Evolutionary conservation across 2,797 vertebrate species (phyloP), one percentile per base, ranked within the genome.

Genomic region (Brachyrhaphis roseni): DNA sequence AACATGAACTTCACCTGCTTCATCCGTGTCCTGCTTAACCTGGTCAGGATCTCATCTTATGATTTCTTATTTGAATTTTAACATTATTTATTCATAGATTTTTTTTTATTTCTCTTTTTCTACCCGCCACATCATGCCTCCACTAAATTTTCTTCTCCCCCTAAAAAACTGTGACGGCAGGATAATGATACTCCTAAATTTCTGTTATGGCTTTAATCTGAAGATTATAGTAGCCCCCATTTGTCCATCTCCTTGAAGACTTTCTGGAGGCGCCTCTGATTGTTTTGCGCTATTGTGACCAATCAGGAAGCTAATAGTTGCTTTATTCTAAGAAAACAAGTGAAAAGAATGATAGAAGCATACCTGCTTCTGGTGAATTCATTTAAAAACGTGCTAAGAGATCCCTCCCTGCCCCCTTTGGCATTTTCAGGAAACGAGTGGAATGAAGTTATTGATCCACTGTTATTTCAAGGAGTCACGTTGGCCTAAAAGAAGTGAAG

Each of bases 1-100:
- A 97, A 97, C 96, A 96, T 97, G 96, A 98, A 97, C 97, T 97
- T 97, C 96, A 94, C 95, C 95, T 92, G 92, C 86, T 89, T 89
- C 76, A 82, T 90, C 81, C 55, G 28, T 73, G 77, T 83, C 72
- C 88, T 82, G 72, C 76, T 84, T 81, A 84, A 82, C 82, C 84
- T 81, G 75, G n/a, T 62, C 12, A 0, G 62, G 18, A 34, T 20
- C 34, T 64, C 23, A 23, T 20, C 15, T 20, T 39, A 4, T 39
- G 3, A 8, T 36, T 64, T 64, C 34, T 18, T 18, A 36, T 12
- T 64, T 36, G 15, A 64, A 64, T 64, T 36, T 36, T 64, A 39
- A 20, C 34, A 36, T 36, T 8, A 34, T 36, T 64, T 34, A 18
- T 8, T 36, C n/a, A 59, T n/a, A 28, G 12, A 13, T 57, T 12